Evolutionary conservation across 2,888 invertebrate genomes (phyloP), one percentile per base, ranked within the genome.

Genomic region (Thyatira batis): DNA sequence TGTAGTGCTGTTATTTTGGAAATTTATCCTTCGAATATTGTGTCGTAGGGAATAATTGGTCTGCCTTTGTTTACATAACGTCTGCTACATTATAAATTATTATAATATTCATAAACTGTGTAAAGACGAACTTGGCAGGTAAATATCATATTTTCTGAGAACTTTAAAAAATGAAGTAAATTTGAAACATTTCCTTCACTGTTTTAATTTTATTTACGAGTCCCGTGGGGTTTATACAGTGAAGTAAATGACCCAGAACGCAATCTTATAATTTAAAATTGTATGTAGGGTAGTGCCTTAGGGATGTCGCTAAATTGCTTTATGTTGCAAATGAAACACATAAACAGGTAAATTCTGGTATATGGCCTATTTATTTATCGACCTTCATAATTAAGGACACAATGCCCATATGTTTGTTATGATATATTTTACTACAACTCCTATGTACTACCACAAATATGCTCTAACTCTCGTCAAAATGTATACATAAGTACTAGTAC

Each of bases 251-350:
- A 17, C 39, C 13, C 17, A 11, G 39, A 39, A 17, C 39, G 39
- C 39, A 39, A 39, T 39, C 39, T 39, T 39, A 39, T 39, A 39
- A 39, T 45, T 45, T 45, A 45, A 23, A 45, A 45, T 21, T 45
- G 45, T 23, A 45, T 45, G 5, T 45, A 45, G 20, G 45, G 23
- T 23, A 45, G 45, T 23, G n/a, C 23, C 20, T 45, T 45, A n/a
- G 39, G 39, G 39, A 39, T 39, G 39, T 13, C 39, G 8, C 39
- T 17, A 39, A 13, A 39, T 39, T 33, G 33, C 33, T 33, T 13
- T 33, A 33, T 33, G 13, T 33, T 39, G 13, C n/a, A 39, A 23
- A 33, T 33, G 33, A 33, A n/a, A 33, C 3, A 5, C n/a, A 39
- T 8, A 33, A 2, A 17, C 39, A 39, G 39, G 39, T 39, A 39